phyloP scores from a whole-genome alignment of 2,888 invertebrate genomes.

The Pocota personata region DNA sequence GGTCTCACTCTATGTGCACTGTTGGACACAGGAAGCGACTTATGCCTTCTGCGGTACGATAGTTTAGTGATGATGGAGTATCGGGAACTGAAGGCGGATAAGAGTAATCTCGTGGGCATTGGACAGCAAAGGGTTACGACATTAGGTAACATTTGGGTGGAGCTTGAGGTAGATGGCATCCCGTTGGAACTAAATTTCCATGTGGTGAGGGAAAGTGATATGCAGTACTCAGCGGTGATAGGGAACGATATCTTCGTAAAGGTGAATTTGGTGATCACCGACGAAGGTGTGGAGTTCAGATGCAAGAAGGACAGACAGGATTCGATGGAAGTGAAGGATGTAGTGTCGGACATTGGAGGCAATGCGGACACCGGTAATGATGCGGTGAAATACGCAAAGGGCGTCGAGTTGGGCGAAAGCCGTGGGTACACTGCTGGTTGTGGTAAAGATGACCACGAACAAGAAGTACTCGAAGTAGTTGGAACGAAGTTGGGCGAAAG shows the following conservation, averaged over 20 bases:
- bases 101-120: not conserved
- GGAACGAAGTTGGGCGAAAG: not conserved
- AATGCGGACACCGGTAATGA: not conserved
- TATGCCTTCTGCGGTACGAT: not conserved
- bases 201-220: not conserved
- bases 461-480: not conserved
- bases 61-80: not conserved
- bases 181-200: not conserved
- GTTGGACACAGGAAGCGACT: not conserved
- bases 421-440: not conserved
- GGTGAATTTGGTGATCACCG: not conserved
- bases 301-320: not conserved
- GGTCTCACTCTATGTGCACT: not conserved
- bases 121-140: not conserved
- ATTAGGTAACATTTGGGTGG: not conserved
- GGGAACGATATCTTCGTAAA: not conserved
- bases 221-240: not conserved
- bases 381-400: not conserved
- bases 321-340: not conserved
- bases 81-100: not conserved
- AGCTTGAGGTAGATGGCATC: not conserved
- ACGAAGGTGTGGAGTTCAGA: not conserved
- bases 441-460: no score
- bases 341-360: not conserved
- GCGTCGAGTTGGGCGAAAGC: not conserved